A percentile compares a stretch with the other conserved stretches of the same genome.
phyloP scores from a whole-genome alignment of 2,888 invertebrate genomes.

The Cephus runcator region DNA sequence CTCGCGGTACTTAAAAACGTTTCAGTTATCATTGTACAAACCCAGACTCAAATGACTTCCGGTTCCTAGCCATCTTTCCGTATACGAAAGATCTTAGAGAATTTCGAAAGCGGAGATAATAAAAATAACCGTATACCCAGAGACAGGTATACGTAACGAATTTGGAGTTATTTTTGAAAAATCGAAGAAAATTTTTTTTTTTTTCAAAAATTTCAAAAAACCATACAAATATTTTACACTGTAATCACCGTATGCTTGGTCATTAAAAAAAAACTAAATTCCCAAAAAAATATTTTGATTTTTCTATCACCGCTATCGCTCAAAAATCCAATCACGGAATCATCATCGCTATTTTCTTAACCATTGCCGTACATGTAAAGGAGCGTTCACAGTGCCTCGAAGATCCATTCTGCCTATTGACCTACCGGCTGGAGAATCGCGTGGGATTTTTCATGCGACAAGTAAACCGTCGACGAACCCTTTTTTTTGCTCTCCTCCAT shows the following conservation, averaged over 20 bases:
- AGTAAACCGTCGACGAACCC: conserved; percentile 39
- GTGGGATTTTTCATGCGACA: conserved; percentile 33
- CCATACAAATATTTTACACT: too few species aligned
- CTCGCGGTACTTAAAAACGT: neutral
- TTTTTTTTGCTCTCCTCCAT: conserved; percentile 29
- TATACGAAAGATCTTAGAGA: neutral
- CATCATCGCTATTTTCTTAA: too few species aligned
- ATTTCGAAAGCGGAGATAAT: neutral
- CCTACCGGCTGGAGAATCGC: conserved; percentile 20
- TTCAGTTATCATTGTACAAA: neutral
- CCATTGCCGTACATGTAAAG: neutral
- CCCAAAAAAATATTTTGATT: too few species aligned
- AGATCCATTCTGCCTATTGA: neutral
- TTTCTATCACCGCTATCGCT: too few species aligned
- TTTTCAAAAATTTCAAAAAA: too few species aligned
- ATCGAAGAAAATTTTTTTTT: neutral
- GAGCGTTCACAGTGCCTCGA: neutral
- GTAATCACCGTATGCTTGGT: too few species aligned
- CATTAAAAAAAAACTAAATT: fast-evolving
- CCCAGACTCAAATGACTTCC: neutral
- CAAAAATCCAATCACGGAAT: too few species aligned
- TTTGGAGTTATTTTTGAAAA: too few species aligned
- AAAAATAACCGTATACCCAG: too few species aligned
- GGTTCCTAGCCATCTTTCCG: neutral
- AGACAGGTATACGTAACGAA: too few species aligned